Evolutionary conservation across 2,888 invertebrate species (phyloP).

Genomic region (Melolontha melolontha): DNA sequence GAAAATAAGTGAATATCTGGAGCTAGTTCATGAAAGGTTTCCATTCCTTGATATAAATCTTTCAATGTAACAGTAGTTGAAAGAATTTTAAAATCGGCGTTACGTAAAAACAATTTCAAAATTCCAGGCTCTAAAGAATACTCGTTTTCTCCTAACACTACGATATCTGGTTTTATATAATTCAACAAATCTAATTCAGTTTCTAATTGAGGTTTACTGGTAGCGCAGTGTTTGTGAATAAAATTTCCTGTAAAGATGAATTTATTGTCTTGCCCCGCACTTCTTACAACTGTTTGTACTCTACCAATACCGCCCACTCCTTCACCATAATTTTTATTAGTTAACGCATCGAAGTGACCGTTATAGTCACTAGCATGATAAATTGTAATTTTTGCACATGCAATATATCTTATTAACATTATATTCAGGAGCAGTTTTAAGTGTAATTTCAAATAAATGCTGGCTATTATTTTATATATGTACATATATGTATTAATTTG

Average conservation of each 20-base stretch:
- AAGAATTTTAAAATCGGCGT: too few species aligned
- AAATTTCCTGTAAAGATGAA: conserved; percentile 9
- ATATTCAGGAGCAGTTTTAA: too few species aligned
- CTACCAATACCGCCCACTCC: conserved; percentile 5
- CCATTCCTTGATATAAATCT: too few species aligned
- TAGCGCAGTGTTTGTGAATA: background rate
- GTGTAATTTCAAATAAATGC: too few species aligned
- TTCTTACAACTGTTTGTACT: background rate
- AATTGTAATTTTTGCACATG: background rate
- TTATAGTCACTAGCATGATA: background rate
- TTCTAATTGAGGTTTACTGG: background rate
- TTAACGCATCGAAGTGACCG: background rate
- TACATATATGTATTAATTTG: too few species aligned
- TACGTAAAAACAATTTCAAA: too few species aligned
- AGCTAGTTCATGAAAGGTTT: too few species aligned
- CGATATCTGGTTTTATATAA: background rate
- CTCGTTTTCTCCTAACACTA: background rate
- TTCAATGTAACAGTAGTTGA: too few species aligned
- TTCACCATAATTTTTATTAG: background rate
- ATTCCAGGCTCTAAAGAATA: too few species aligned
- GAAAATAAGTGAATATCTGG: too few species aligned
- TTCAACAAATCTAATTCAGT: background rate
- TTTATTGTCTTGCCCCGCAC: background rate
- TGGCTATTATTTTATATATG: too few species aligned
- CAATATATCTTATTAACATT: too few species aligned